phyloP scores from a whole-genome alignment of 2,888 invertebrate genomes.

The Drosophila birchii region DNA sequence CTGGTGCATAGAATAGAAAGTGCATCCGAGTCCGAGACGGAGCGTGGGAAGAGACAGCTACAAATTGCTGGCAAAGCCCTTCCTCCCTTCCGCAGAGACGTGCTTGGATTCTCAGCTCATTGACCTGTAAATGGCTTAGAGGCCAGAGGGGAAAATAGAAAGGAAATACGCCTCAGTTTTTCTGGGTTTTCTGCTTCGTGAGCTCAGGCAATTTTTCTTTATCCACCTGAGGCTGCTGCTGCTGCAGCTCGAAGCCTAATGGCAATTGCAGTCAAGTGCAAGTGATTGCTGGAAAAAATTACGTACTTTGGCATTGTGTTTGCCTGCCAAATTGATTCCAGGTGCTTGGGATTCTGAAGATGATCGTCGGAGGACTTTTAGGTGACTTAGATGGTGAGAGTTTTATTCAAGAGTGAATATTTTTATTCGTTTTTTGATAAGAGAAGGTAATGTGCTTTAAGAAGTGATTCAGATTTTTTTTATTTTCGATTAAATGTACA shows the following conservation, averaged over 20 bases:
- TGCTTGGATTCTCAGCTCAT: slow-evolving; percentile 35
- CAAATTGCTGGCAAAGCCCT: slow-evolving; percentile 43
- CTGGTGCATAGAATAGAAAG: slow-evolving; percentile 12
- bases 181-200: slow-evolving; percentile 11
- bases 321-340: slow-evolving; percentile 43
- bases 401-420: neutral
- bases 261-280: slow-evolving; percentile 52
- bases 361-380: neutral
- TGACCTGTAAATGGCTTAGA: slow-evolving; percentile 42
- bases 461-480: neutral
- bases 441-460: neutral
- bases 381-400: neutral
- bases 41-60: slow-evolving; percentile 26
- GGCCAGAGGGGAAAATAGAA: neutral
- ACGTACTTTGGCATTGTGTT: slow-evolving; percentile 48
- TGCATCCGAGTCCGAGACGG: slow-evolving; percentile 2
- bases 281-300: slow-evolving; percentile 48
- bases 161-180: slow-evolving; percentile 13
- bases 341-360: slow-evolving; percentile 22
- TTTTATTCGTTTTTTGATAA: neutral
- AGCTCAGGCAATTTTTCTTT: neutral
- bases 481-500: no score
- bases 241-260: slow-evolving; percentile 25
- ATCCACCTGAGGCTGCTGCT: slow-evolving; percentile 36
- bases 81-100: neutral